Evolutionary conservation across 1,140 invertebrate genomes (phyloP), one percentile per base, ranked within the genome.

Genomic region (Brevipalpus yothersi): DNA sequence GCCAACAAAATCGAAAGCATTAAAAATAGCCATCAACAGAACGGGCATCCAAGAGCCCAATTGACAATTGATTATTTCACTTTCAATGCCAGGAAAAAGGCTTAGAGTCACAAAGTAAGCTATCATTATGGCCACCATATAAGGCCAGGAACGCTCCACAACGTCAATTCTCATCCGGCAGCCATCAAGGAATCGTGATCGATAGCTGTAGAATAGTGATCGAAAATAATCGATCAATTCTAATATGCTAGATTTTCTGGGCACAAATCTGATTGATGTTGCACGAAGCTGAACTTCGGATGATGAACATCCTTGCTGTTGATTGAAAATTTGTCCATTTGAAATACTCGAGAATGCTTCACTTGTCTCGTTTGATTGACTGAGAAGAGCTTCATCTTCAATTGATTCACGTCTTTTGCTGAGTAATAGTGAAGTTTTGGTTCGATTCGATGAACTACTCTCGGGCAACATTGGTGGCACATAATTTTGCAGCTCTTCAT

Each of bases 21-120:
- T 91, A 66, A 91, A 91, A 1, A 81, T 75, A 10, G 85, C 80
- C 84, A 92, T 90, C 40, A 92, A 72, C 15, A 90, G 75, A 2
- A 91, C 84, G 0, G 86, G 86, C 84, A 90, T 88, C 86, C 87
- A 91, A 2, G 80, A 80, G 9, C 79, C 78, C 31, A 86, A 79
- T 21, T 76, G 76, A 66, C 86, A 90, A 41, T 83, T 88, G 42
- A 80, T 76, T 41, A 92, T 82, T 71, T 91, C 86, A 0, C 85
- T 86, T 59, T 85, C 79, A 31, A 92, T 86, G 39, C 86, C 87
- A 4, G 87, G 87, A 67, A 91, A 92, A 2, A 91, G 72, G 60
- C 82, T 85, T 1, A 90, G 73, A 0, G 86, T 91, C 0, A 88
- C 84, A 66, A 85, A 85, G 67, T 91, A 91, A 15, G 85, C 84